Evolutionary conservation across 2,888 invertebrate species (phyloP).

Genomic region (Sarcophaga subvicina): DNA sequence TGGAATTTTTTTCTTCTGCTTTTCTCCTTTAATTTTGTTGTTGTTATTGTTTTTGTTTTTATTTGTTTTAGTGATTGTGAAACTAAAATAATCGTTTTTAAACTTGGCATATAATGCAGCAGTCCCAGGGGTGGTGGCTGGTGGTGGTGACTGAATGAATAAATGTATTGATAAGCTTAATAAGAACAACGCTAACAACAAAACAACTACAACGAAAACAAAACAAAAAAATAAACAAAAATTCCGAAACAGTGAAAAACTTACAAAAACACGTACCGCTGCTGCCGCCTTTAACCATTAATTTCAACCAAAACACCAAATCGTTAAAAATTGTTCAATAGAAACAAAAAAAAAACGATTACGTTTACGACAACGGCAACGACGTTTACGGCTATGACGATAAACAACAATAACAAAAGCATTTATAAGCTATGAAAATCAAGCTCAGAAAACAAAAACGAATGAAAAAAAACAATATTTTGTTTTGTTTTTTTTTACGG

Average conservation of each 20-base stretch:
- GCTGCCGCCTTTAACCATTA: slow-evolving; percentile 5
- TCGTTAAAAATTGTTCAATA: slow-evolving; percentile 46
- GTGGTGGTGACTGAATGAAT: background rate
- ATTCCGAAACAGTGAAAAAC: background rate
- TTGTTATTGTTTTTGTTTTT: slow-evolving; percentile 14
- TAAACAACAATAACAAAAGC: background rate
- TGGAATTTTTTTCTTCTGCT: slow-evolving; percentile 4
- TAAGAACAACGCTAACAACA: slow-evolving; percentile 20
- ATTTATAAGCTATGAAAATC: slow-evolving; percentile 20
- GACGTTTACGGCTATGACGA: background rate
- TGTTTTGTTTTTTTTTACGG: slow-evolving; percentile 36
- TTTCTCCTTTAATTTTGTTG: background rate
- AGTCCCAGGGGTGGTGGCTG: background rate
- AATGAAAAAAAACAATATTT: background rate
- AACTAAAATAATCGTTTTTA: slow-evolving; percentile 50
- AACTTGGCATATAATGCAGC: slow-evolving; percentile 53
- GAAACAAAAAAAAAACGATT: slow-evolving; percentile 3
- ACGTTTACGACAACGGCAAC: slow-evolving; percentile 5
- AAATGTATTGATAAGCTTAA: slow-evolving; percentile 45
- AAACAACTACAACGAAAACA: background rate
- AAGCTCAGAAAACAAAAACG: slow-evolving; percentile 1
- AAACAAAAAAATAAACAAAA: background rate
- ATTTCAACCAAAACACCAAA: slow-evolving; percentile 42
- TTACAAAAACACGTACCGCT: slow-evolving; percentile 47
- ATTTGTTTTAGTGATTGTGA: slow-evolving; percentile 56